A percentile compares a stretch with the other conserved stretches of the same genome.
These are phyloP conservation scores for Vireo altiloquus DNA, from an alignment of 2,113 vertebrate species.

Conservation along the genomic window DNA sequence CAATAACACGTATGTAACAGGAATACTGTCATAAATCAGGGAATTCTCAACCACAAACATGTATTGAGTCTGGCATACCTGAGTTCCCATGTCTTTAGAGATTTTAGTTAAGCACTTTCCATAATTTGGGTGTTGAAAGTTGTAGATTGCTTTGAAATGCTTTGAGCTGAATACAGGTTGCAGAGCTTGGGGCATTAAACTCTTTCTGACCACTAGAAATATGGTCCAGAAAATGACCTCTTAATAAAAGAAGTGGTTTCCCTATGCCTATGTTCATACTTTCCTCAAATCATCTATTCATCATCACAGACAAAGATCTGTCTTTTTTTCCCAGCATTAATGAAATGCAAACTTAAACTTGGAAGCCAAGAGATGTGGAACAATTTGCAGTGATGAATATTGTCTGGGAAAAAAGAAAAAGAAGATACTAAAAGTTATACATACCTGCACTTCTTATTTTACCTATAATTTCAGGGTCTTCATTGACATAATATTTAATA, in stretches of 20 bases:
- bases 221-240: conserved; percentile 28
- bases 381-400: neutral
- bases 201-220: conserved; percentile 1
- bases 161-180: neutral
- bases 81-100: neutral
- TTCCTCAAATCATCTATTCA: neutral
- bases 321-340: neutral
- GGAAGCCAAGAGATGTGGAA: neutral
- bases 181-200: neutral
- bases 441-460: neutral
- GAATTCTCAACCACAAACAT: neutral
- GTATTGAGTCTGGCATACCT: neutral
- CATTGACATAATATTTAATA: neutral
- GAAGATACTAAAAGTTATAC: neutral
- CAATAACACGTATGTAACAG: neutral
- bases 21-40: neutral
- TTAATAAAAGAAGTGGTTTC: conserved; percentile 38
- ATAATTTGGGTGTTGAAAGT: neutral
- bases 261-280: neutral
- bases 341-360: neutral
- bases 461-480: neutral
- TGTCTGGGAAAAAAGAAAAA: neutral
- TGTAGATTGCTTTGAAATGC: neutral
- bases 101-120: neutral
- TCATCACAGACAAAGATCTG: neutral